Evolutionary conservation across 2,888 invertebrate species (phyloP).

Genomic region (Autographa gamma): DNA sequence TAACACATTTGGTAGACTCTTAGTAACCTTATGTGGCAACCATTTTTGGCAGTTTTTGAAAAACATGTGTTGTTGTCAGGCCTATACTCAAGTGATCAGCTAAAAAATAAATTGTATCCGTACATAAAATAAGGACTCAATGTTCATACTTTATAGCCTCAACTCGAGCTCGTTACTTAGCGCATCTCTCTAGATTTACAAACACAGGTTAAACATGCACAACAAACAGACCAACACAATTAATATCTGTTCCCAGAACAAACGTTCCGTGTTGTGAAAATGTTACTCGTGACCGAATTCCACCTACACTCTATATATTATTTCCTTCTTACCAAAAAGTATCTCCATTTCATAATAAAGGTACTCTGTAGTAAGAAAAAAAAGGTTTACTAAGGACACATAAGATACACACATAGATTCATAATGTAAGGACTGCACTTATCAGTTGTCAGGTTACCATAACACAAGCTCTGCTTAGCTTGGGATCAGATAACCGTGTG

Average conservation of each 20-base stretch:
- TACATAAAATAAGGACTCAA: background rate
- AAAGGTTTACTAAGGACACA: background rate
- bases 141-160: background rate
- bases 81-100: no score
- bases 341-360: background rate
- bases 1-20: no score
- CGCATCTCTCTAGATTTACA: background rate
- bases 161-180: conserved; percentile 4
- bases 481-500: no score
- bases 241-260: conserved; percentile 1
- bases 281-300: background rate
- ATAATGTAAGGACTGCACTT: no score
- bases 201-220: conserved; percentile 1
- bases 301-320: background rate
- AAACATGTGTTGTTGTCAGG: no score
- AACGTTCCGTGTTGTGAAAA: background rate
- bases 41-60: no score
- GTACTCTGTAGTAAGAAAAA: background rate
- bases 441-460: no score
- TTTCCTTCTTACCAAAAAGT: background rate
- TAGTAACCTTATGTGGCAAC: no score
- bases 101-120: no score
- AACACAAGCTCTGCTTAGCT: no score
- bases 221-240: background rate
- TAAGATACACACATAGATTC: no score